Conservation (phyloP, 2,888 invertebrate species). For the Dasypogon diadema region DNA sequence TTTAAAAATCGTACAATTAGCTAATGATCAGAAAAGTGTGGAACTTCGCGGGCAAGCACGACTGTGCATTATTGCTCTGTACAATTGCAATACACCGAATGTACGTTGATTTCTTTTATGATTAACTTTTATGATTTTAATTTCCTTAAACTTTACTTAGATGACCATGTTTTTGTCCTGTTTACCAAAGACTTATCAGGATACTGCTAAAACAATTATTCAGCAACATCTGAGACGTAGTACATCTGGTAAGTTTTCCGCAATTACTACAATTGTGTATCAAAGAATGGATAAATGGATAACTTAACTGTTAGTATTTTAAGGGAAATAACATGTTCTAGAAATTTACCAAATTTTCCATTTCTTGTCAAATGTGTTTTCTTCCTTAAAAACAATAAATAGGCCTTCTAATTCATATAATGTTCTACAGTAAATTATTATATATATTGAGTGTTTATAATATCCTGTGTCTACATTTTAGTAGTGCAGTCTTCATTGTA, state of each 20-base stretch:
- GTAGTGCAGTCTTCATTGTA: too few species aligned
- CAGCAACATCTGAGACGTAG: conserved; percentile 80
- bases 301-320: not conserved
- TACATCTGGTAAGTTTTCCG: conserved; percentile 68
- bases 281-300: conserved; percentile 15
- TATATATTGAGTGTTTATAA: too few species aligned
- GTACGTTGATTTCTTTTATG: conserved; percentile 63
- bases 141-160: conserved; percentile 65
- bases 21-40: conserved; percentile 76
- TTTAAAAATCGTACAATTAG: conserved; percentile 78
- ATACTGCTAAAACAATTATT: conserved; percentile 78
- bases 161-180: conserved; percentile 84
- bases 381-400: too few species aligned
- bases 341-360: too few species aligned
- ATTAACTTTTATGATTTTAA: not conserved
- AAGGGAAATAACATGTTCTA: too few species aligned
- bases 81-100: conserved; percentile 88
- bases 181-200: conserved; percentile 79
- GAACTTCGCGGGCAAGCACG: conserved; percentile 78
- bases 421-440: too few species aligned
- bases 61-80: conserved; percentile 84
- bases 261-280: not conserved
- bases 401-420: too few species aligned
- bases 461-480: too few species aligned
- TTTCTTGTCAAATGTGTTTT: too few species aligned